These are phyloP conservation scores for Diploscapter pachys DNA, from an alignment of 1,140 invertebrate species.

Conservation along the genomic window DNA sequence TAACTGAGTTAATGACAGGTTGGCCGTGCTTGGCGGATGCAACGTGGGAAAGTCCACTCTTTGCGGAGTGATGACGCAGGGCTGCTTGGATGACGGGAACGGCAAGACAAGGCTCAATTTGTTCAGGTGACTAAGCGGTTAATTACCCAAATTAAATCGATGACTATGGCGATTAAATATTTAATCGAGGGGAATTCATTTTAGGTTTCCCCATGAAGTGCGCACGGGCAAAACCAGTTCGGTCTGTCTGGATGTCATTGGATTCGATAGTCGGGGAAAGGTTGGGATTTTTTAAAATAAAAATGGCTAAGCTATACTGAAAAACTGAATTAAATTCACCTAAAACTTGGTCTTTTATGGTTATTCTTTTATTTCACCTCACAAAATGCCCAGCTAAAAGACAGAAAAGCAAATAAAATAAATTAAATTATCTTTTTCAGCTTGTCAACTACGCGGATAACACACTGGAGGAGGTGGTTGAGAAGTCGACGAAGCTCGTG, in stretches of 20 bases:
- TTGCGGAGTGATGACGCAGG: constrained; percentile 85
- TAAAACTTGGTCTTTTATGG: background rate
- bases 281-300: constrained; percentile 44
- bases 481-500: constrained; percentile 81
- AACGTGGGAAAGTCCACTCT: constrained; percentile 54
- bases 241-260: constrained; percentile 91
- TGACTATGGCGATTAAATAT: background rate
- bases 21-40: constrained; percentile 44
- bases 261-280: constrained; percentile 69
- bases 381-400: background rate
- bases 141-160: background rate
- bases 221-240: constrained; percentile 90
- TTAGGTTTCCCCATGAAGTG: constrained; percentile 88
- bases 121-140: constrained; percentile 63
- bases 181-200: background rate
- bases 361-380: background rate
- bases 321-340: background rate
- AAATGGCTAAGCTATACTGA: background rate
- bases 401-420: background rate
- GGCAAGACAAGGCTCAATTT: constrained; percentile 89
- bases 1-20: constrained; percentile 12
- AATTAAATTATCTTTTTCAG: constrained; percentile 48
- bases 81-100: constrained; percentile 87
- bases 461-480: constrained; percentile 89
- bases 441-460: constrained; percentile 83